Conservation (phyloP, 2,113 vertebrate genomes). For the Burhinus bistriatus region DNA sequence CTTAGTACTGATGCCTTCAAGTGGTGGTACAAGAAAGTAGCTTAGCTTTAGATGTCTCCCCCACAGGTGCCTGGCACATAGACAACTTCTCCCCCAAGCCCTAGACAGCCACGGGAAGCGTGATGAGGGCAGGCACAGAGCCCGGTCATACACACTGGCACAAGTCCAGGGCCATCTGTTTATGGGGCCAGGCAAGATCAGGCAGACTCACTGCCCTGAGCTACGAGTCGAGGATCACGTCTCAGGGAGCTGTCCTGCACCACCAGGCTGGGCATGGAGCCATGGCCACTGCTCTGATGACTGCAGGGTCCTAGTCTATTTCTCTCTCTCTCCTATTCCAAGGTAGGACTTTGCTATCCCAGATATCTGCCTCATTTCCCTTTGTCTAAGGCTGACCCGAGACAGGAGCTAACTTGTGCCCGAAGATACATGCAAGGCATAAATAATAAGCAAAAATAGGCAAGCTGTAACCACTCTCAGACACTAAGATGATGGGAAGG, state of each 20-base stretch:
- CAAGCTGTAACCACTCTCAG: neutral
- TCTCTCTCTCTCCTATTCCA: neutral
- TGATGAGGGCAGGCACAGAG: neutral
- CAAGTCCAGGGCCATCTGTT: conserved; percentile 30
- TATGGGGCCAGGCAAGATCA: neutral
- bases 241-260: neutral
- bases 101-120: neutral
- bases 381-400: neutral
- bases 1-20: neutral
- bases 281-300: neutral
- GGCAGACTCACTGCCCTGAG: neutral
- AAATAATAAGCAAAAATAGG: neutral
- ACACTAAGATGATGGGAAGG: neutral
- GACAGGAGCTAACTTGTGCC: neutral
- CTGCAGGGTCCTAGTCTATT: neutral
- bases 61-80: neutral
- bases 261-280: conserved; percentile 25
- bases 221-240: conserved; percentile 21
- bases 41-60: neutral
- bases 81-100: neutral
- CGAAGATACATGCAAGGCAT: neutral
- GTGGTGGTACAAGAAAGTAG: neutral
- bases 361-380: conserved; percentile 6
- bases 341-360: neutral
- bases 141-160: rapidly evolving